phyloP scores from a whole-genome alignment of 2,888 invertebrate species.

The Sympetrum striolatum region DNA sequence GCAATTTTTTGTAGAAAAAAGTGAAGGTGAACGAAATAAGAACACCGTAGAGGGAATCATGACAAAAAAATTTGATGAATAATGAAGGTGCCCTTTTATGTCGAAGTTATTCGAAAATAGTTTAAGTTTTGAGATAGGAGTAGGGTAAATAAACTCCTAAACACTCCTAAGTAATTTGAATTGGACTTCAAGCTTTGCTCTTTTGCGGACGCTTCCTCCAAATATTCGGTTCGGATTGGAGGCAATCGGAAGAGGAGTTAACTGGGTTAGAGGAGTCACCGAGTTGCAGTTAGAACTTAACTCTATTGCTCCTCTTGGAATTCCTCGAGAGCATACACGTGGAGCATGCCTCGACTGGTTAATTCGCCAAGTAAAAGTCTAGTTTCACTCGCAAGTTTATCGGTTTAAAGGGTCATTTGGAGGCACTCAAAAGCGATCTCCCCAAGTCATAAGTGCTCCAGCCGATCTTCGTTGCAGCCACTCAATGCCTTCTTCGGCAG shows the following conservation, averaged over 20 bases:
- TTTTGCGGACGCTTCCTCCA: neutral
- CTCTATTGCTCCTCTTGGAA: neutral
- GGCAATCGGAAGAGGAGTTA: neutral
- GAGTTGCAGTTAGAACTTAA: neutral
- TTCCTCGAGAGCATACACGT: neutral
- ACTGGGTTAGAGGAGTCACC: neutral
- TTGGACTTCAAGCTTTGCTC: neutral
- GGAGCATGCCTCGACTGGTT: neutral
- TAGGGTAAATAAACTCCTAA: too few relatives aligned
- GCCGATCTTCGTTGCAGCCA: neutral
- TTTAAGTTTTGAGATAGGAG: neutral
- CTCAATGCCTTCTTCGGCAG: neutral
- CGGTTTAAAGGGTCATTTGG: neutral
- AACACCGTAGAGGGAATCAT: too few relatives aligned
- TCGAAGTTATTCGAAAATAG: too few relatives aligned
- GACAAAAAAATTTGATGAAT: too few relatives aligned
- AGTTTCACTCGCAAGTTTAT: constrained; percentile 8
- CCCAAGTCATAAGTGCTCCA: neutral
- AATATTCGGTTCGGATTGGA: neutral
- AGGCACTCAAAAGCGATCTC: neutral
- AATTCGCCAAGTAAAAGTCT: neutral
- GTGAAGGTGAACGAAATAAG: too few relatives aligned
- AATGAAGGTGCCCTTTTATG: too few relatives aligned
- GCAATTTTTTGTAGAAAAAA: too few relatives aligned
- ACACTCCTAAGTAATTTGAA: too few relatives aligned